Conservation (phyloP, 2,113 vertebrate species). For the Pavo muticus region DNA sequence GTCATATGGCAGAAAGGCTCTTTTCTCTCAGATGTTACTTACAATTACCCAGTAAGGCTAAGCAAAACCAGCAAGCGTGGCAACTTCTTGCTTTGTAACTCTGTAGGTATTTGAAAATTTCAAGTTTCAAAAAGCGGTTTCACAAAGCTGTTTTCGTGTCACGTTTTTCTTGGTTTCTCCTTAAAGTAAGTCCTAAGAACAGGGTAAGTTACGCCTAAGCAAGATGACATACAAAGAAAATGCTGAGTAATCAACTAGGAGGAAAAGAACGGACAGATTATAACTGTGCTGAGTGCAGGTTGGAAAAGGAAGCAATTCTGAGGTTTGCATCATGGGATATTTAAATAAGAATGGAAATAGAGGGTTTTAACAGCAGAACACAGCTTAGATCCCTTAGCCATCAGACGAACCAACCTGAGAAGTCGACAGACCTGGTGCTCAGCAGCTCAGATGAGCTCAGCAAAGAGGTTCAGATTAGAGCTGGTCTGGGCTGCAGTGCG, state of each 20-base stretch:
- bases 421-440: too few relatives aligned
- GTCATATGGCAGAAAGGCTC: not conserved
- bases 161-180: not conserved
- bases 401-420: not conserved
- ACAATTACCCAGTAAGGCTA: not conserved
- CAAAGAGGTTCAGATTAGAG: not conserved
- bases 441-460: not conserved
- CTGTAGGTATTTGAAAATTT: not conserved
- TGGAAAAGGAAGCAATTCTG: not conserved
- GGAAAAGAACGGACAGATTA: not conserved
- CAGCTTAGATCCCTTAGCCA: not conserved
- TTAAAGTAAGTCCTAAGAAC: not conserved
- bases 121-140: not conserved
- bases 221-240: not conserved
- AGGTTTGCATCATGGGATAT: not conserved
- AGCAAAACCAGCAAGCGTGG: not conserved
- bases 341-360: not conserved
- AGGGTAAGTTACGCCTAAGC: not conserved
- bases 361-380: not conserved
- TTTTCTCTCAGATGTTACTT: not conserved
- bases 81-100: not conserved
- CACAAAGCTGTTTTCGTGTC: not conserved
- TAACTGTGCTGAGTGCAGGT: not conserved
- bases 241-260: slow-evolving; percentile 16
- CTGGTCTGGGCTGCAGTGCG: not conserved